These are phyloP conservation scores for Pollicipes pollicipes DNA, from an alignment of 1,140 invertebrate genomes.

Conservation along the genomic window DNA sequence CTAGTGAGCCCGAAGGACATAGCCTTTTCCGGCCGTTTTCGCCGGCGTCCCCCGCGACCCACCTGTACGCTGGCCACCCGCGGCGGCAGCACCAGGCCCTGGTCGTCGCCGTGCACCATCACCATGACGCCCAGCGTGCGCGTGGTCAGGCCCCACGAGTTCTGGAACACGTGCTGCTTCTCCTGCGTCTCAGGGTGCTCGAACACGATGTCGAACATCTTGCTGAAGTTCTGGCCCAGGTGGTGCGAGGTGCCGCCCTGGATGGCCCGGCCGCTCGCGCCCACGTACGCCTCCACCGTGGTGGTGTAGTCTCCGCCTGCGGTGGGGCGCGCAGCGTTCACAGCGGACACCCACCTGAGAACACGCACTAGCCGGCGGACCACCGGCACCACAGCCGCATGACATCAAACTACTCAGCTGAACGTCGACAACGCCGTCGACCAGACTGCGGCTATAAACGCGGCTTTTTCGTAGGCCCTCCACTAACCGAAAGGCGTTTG, in stretches of 20 bases:
- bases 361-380: too few relatives aligned
- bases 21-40: too few relatives aligned
- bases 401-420: too few relatives aligned
- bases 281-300: constrained; percentile 88
- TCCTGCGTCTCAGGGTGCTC: constrained; percentile 82
- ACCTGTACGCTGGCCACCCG: constrained; percentile 59
- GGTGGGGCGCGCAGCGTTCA: too few relatives aligned
- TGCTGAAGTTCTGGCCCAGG: constrained; percentile 96
- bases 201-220: constrained; percentile 95
- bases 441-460: too few relatives aligned
- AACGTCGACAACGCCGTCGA: too few relatives aligned
- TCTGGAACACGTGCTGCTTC: constrained; percentile 79
- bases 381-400: too few relatives aligned
- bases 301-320: constrained; percentile 86
- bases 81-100: constrained; percentile 88
- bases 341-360: too few relatives aligned
- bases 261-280: constrained; percentile 83
- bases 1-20: too few relatives aligned
- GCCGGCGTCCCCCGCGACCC: too few relatives aligned
- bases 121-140: constrained; percentile 61
- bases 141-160: constrained; percentile 96
- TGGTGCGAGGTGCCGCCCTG: constrained; percentile 97
- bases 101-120: constrained; percentile 94
- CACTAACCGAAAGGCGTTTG: too few relatives aligned
- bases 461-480: too few relatives aligned